Conservation (phyloP, 2,797 vertebrate genomes). For the Adrianichthys oophorus region DNA sequence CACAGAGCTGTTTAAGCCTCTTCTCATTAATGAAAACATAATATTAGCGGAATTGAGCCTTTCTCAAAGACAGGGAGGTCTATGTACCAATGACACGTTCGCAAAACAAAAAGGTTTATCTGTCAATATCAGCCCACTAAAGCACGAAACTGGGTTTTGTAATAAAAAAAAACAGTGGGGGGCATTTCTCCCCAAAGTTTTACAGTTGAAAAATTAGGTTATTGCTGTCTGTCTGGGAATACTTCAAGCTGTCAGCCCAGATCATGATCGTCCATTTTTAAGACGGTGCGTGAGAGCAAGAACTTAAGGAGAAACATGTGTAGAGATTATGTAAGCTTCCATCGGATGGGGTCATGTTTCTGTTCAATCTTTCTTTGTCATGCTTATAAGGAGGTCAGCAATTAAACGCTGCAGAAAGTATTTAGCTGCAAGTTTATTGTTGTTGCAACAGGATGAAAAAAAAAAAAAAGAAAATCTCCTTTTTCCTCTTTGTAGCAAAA, state of each 20-base stretch:
- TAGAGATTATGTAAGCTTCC: background rate
- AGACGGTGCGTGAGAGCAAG: background rate
- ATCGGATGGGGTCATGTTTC: background rate
- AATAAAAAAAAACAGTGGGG: background rate
- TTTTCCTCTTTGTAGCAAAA: too few relatives aligned
- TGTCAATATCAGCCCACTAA: slow-evolving; percentile 9
- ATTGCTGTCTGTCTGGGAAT: slow-evolving; percentile 1
- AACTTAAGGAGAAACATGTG: background rate
- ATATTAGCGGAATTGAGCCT: slow-evolving; percentile 61
- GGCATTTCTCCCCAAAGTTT: background rate
- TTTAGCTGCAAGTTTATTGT: too few relatives aligned
- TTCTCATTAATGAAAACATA: slow-evolving; percentile 68
- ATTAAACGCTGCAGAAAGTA: too few relatives aligned
- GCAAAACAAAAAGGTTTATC: slow-evolving; percentile 20
- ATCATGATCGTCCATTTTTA: background rate
- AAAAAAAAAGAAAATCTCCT: too few relatives aligned
- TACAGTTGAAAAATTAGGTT: background rate
- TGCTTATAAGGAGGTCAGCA: background rate
- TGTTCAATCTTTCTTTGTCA: background rate
- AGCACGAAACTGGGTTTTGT: slow-evolving; percentile 5
- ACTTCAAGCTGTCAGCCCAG: background rate
- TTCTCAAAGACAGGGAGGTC: slow-evolving; percentile 29
- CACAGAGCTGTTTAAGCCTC: slow-evolving; percentile 37
- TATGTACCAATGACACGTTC: slow-evolving; percentile 13
- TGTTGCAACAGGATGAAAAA: too few relatives aligned